Evolutionary conservation across 1,140 invertebrate genomes (phyloP).

Genomic region (Vollenhovia emeryi): DNA sequence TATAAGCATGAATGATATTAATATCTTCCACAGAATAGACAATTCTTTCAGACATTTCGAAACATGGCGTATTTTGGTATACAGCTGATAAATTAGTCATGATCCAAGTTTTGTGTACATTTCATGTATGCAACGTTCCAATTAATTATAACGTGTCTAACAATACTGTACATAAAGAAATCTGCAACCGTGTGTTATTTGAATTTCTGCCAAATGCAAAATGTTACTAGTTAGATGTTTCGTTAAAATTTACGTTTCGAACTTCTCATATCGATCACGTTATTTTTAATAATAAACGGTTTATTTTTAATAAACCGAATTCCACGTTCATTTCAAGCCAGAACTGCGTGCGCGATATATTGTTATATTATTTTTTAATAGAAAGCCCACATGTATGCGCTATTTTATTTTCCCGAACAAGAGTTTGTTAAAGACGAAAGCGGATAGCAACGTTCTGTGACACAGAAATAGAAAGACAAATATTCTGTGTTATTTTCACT

Average conservation of each 20-base stretch:
- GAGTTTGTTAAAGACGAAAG: not conserved
- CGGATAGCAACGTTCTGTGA: not conserved
- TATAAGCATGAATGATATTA: not conserved
- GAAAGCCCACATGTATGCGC: not conserved
- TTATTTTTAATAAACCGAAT: not conserved
- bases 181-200: not conserved
- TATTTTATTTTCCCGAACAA: not conserved
- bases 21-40: not conserved
- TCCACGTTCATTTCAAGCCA: not conserved
- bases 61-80: not conserved
- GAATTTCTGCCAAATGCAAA: not conserved
- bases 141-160: not conserved
- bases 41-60: not conserved
- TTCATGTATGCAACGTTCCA: not conserved
- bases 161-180: not conserved
- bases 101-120: not conserved
- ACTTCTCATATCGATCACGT: not conserved
- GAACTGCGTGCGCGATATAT: not conserved
- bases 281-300: slow-evolving; percentile 1
- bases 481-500: not conserved
- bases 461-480: not conserved
- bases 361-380: not conserved
- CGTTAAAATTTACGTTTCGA: not conserved
- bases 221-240: not conserved
- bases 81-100: not conserved